A percentile compares a stretch with the other conserved stretches of the same genome.
Conservation (phyloP, 2,797 vertebrate genomes). For the Alcedo atthis region DNA sequence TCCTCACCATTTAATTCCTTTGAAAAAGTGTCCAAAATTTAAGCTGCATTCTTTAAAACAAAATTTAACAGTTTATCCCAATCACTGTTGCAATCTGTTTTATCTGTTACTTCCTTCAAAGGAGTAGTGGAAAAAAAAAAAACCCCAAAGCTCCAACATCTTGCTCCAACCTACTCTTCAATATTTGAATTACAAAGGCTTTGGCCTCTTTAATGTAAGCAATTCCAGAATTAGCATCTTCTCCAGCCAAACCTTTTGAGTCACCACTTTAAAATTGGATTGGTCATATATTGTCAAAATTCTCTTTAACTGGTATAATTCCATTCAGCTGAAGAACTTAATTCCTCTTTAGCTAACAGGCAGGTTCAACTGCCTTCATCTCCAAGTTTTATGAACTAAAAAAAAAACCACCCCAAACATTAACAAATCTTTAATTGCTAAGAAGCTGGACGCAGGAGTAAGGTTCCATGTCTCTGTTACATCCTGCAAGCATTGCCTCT, state of each 20-base stretch:
- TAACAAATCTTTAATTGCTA: neutral
- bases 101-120: neutral
- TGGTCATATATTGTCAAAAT: neutral
- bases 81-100: neutral
- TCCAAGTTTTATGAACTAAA: neutral
- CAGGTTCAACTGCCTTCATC: neutral
- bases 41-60: neutral
- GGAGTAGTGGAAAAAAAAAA: neutral
- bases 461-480: neutral
- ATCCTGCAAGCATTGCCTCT: neutral
- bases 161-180: neutral
- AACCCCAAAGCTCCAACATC: neutral
- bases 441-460: neutral
- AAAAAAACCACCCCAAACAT: neutral
- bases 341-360: neutral
- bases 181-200: neutral
- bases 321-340: neutral
- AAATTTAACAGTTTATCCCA: neutral
- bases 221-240: neutral
- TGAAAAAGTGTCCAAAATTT: neutral
- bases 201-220: neutral
- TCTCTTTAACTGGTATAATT: neutral
- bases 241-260: neutral
- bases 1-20: neutral
- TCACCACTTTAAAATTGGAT: neutral